These are phyloP conservation scores for Chionis minor DNA, from an alignment of 2,113 vertebrate genomes.

Conservation along the genomic window DNA sequence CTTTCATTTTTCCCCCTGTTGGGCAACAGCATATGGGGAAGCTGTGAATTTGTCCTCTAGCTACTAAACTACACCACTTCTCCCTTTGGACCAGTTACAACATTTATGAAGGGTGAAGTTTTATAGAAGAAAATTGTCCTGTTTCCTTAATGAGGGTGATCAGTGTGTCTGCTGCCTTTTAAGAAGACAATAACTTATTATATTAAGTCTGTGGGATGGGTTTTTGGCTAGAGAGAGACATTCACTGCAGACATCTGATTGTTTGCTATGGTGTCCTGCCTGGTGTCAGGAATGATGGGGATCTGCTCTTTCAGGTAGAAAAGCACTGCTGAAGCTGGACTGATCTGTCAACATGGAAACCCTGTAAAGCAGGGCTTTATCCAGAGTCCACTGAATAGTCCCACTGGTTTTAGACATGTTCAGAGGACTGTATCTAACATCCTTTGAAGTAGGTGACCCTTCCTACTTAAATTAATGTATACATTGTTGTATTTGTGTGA, in stretches of 20 bases:
- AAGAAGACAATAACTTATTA: constrained; percentile 33
- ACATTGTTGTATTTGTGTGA: neutral
- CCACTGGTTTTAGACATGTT: neutral
- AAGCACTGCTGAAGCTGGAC: neutral
- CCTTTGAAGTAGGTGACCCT: neutral
- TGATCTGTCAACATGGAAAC: neutral
- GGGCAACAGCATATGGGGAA: neutral
- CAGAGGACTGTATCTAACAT: neutral
- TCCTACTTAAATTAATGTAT: neutral
- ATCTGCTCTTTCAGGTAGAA: neutral
- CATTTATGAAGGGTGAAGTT: neutral
- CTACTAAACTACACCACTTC: neutral
- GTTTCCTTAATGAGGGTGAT: neutral
- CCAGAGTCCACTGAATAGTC: neutral
- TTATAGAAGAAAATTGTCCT: constrained; percentile 5
- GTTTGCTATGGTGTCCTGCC: neutral
- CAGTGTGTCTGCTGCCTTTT: neutral
- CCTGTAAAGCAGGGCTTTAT: neutral
- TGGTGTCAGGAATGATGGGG: constrained; percentile 2
- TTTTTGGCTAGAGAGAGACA: neutral
- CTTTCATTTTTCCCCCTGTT: neutral
- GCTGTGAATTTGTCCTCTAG: constrained; percentile 16
- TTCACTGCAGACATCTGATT: neutral
- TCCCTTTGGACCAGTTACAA: constrained; percentile 9
- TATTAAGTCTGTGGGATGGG: neutral